Evolutionary conservation across 2,888 invertebrate species (phyloP).

Genomic region (Trachelus iudaicus): DNA sequence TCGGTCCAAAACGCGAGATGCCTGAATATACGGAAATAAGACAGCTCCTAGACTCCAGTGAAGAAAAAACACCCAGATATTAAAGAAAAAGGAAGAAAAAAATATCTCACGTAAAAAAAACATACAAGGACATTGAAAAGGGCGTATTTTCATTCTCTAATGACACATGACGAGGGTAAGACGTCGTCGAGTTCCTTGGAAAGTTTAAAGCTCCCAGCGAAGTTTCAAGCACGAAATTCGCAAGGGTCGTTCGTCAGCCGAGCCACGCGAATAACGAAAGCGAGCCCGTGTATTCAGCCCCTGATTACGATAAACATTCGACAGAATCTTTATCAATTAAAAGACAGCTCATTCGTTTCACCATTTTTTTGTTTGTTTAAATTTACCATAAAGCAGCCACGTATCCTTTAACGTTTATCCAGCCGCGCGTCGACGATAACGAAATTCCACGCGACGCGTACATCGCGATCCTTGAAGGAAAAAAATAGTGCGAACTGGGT

Average conservation of each 20-base stretch:
- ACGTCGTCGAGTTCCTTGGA: background rate
- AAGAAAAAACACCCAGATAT: too few species aligned
- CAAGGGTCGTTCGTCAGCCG: background rate
- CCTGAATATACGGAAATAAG: background rate
- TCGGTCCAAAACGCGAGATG: background rate
- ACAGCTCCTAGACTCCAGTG: background rate
- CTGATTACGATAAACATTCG: background rate
- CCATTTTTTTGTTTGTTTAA: background rate
- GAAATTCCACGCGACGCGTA: background rate
- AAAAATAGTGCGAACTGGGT: too few species aligned
- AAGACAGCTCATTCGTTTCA: background rate
- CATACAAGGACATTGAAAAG: background rate
- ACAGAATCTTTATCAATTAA: background rate
- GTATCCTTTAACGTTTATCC: background rate
- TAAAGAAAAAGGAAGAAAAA: background rate
- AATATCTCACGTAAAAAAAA: background rate
- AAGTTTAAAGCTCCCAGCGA: background rate
- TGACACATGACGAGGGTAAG: background rate
- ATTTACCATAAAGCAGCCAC: background rate
- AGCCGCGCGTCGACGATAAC: background rate
- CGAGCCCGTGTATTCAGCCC: background rate
- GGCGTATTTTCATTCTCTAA: background rate
- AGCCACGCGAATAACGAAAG: background rate
- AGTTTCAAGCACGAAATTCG: background rate
- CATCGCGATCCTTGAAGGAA: background rate